These are phyloP conservation scores for Dysmachus trigonus DNA, from an alignment of 2,888 invertebrate species.

Conservation along the genomic window DNA sequence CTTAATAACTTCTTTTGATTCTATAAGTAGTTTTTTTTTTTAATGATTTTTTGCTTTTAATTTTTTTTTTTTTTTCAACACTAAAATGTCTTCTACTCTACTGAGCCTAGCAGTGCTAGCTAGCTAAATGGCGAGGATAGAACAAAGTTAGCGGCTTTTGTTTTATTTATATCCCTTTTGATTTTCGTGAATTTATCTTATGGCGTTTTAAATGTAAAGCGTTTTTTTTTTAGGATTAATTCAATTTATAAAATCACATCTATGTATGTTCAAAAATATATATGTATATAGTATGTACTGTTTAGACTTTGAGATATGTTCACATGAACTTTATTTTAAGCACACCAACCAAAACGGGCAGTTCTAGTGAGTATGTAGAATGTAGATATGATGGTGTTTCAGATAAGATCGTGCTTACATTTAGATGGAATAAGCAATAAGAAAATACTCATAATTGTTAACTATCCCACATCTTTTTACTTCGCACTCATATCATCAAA, in stretches of 20 bases:
- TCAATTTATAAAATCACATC: conserved; percentile 4
- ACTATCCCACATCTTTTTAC: neutral
- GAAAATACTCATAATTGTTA: neutral
- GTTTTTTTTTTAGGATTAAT: neutral
- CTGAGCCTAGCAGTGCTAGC: neutral
- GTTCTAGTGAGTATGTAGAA: neutral
- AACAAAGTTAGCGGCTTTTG: conserved; percentile 1
- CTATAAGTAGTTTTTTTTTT: neutral
- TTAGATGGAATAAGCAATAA: neutral
- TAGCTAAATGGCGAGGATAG: neutral
- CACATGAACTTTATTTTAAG: neutral
- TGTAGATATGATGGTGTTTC: neutral
- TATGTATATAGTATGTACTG: neutral
- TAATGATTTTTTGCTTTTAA: neutral
- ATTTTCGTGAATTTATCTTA: neutral
- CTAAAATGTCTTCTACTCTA: neutral
- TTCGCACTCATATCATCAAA: neutral
- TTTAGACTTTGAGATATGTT: neutral
- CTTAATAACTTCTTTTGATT: neutral
- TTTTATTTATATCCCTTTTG: neutral
- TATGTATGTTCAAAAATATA: neutral
- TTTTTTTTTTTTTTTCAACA: neutral
- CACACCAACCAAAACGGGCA: neutral
- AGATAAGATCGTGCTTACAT: neutral
- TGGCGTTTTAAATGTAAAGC: neutral